Conservation (phyloP, 2,113 vertebrate species). For the Lanius collurio region DNA sequence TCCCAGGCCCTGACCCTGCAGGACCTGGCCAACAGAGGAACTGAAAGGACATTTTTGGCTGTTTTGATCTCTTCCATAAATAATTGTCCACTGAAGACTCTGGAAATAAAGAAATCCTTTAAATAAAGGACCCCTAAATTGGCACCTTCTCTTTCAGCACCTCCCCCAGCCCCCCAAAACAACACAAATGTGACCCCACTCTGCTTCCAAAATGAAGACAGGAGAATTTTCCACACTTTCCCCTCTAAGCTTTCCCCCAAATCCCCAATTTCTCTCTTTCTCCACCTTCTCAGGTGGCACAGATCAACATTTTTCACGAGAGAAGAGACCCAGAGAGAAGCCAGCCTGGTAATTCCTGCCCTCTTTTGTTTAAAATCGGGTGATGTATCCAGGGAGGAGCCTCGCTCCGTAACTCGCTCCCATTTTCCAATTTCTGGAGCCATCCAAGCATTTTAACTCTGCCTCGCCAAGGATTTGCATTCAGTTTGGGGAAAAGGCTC, state of each 20-base stretch:
- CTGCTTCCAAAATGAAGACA: background rate
- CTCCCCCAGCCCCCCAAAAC: background rate
- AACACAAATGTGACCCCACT: fast-evolving
- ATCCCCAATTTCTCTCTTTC: background rate
- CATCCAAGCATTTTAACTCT: background rate
- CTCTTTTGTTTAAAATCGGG: background rate
- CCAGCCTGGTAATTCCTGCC: background rate
- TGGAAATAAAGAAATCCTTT: background rate
- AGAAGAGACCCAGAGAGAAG: background rate
- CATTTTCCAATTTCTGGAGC: background rate
- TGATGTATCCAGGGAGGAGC: background rate
- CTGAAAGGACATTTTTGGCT: background rate
- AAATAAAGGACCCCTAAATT: no score
- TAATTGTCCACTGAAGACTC: background rate
- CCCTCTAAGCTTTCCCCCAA: background rate
- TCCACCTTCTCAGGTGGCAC: background rate
- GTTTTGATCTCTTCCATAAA: background rate
- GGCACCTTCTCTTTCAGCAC: background rate
- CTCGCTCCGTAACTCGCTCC: background rate
- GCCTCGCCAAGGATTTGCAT: background rate
- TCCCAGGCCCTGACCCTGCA: background rate
- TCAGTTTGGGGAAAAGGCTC: background rate
- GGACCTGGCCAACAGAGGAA: background rate
- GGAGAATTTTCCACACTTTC: fast-evolving
- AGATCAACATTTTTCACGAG: background rate